These are phyloP conservation scores for Paedocypris micromegethes DNA, from an alignment of 2,797 vertebrate genomes.

Conservation along the genomic window DNA sequence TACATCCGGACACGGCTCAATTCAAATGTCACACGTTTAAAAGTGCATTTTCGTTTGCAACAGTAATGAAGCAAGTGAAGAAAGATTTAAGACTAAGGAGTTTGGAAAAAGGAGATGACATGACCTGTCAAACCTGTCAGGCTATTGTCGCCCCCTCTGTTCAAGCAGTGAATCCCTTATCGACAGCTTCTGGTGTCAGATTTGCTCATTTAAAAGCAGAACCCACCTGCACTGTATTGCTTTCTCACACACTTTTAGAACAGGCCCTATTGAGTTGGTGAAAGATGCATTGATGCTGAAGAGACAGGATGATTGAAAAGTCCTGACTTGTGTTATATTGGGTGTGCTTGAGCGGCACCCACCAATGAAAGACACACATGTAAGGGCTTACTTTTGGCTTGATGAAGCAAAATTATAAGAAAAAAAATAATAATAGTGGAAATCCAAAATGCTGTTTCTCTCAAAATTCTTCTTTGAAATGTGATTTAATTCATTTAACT, in stretches of 20 bases:
- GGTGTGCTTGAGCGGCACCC: not conserved
- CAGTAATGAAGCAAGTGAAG: conserved; percentile 47
- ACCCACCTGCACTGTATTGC: conserved; percentile 26
- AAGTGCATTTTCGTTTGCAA: conserved; percentile 49
- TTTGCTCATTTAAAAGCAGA: conserved; percentile 52
- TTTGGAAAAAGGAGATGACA: conserved; percentile 36
- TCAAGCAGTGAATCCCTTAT: conserved; percentile 50
- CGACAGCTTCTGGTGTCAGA: conserved; percentile 51
- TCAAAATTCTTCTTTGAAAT: no score
- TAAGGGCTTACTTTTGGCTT: no score
- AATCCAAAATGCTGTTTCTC: no score
- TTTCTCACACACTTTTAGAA: conserved; percentile 31
- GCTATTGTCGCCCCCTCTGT: conserved; percentile 7
- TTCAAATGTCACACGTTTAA: conserved; percentile 46
- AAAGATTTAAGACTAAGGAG: conserved; percentile 37
- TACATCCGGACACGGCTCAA: conserved; percentile 30
- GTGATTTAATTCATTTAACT: no score
- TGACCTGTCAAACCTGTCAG: conserved; percentile 41
- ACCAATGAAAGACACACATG: no score
- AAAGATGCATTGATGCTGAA: conserved; percentile 27
- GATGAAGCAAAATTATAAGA: no score
- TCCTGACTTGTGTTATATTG: conserved; percentile 1
- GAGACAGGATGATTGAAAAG: conserved; percentile 12
- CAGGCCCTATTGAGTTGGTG: conserved; percentile 29
- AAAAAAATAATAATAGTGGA: no score